These are phyloP conservation scores for Heterochromis multidens DNA, from an alignment of 2,113 vertebrate species.

Conservation along the genomic window DNA sequence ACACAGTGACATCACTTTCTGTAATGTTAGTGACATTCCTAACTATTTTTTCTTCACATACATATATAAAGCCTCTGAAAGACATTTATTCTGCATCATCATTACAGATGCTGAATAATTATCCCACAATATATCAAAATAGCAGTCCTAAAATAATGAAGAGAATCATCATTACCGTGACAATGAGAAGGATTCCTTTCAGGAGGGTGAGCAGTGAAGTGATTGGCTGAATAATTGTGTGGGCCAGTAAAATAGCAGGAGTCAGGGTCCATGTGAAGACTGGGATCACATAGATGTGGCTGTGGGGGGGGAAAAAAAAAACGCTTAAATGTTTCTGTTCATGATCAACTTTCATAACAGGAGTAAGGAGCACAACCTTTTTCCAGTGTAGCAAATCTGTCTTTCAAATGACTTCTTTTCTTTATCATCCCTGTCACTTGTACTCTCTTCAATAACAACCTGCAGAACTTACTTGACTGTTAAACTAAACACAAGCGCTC, in stretches of 20 bases:
- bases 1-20: neutral
- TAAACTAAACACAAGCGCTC: neutral
- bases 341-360: neutral
- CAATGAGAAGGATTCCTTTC: conserved; percentile 72
- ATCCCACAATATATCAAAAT: neutral
- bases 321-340: neutral
- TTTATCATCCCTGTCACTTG: neutral
- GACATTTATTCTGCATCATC: neutral
- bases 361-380: neutral
- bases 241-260: conserved; percentile 66
- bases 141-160: neutral
- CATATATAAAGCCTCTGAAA: too few species aligned
- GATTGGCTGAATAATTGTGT: conserved; percentile 71
- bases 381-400: neutral
- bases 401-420: neutral
- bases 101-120: neutral
- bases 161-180: conserved; percentile 61
- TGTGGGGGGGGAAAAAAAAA: conserved; percentile 26
- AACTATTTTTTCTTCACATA: neutral
- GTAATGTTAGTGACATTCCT: neutral
- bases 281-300: conserved; percentile 70
- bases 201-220: conserved; percentile 72
- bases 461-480: neutral
- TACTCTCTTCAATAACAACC: neutral
- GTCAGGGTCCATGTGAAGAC: conserved; percentile 74